Evolutionary conservation across 2,113 vertebrate genomes (phyloP).

Genomic region (Silurus glanis): DNA sequence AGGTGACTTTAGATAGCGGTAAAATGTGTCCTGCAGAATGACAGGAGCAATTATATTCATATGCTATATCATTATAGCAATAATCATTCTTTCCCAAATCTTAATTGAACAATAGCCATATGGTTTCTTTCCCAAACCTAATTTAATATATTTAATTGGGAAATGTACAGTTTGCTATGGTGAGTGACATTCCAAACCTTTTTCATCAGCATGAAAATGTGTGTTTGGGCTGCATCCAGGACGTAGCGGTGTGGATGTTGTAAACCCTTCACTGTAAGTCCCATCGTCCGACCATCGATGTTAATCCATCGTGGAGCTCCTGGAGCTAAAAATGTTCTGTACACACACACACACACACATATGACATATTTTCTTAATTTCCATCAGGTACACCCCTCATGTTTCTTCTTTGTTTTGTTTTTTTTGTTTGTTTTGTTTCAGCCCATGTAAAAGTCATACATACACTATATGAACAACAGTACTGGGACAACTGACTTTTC

Average conservation of each 20-base stretch:
- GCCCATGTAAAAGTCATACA: too few species aligned
- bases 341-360: constrained; percentile 22
- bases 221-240: constrained; percentile 92
- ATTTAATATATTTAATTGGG: too few species aligned
- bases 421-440: too few species aligned
- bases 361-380: not conserved
- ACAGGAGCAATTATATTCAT: not conserved
- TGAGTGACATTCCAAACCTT: constrained; percentile 75
- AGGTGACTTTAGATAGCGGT: constrained; percentile 94
- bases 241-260: constrained; percentile 92
- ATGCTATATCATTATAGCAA: not conserved
- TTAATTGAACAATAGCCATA: not conserved
- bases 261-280: constrained; percentile 90
- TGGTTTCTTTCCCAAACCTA: too few species aligned
- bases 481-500: too few species aligned
- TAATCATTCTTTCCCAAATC: not conserved
- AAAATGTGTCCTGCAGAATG: constrained; percentile 82
- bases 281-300: constrained; percentile 97
- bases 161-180: too few species aligned
- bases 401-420: too few species aligned
- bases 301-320: constrained; percentile 97
- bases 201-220: constrained; percentile 99
- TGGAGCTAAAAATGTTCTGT: constrained; percentile 89
- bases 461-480: too few species aligned
- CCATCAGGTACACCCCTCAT: not conserved